Evolutionary conservation across 2,888 invertebrate genomes (phyloP).

Genomic region (Chymomyza fuscimana): DNA sequence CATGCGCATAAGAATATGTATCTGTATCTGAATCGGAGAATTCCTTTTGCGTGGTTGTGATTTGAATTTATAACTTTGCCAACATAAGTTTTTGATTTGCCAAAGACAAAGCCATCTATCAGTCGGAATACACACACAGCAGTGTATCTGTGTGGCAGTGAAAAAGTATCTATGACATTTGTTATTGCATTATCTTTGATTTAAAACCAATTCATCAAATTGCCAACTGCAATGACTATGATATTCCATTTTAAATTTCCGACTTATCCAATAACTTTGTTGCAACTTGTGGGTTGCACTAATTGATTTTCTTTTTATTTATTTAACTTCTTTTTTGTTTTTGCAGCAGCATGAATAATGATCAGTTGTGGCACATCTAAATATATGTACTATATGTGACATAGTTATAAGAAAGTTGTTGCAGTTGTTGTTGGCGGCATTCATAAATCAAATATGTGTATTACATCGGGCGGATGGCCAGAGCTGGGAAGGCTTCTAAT

Average conservation of each 20-base stretch:
- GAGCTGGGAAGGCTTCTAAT: not conserved
- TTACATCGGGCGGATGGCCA: not conserved
- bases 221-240: slow-evolving; percentile 52
- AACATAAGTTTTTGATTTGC: slow-evolving; percentile 43
- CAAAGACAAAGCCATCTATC: not conserved
- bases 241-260: not conserved
- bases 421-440: slow-evolving; percentile 50
- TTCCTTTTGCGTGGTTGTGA: slow-evolving; percentile 68
- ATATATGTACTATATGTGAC: not conserved
- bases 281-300: slow-evolving; percentile 63
- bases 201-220: slow-evolving; percentile 73
- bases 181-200: slow-evolving; percentile 72
- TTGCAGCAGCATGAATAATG: slow-evolving; percentile 55
- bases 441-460: slow-evolving; percentile 56
- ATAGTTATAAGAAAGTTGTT: slow-evolving; percentile 33
- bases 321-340: slow-evolving; percentile 17
- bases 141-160: not conserved
- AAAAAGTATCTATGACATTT: slow-evolving; percentile 53
- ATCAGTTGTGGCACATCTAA: slow-evolving; percentile 57
- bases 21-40: slow-evolving; percentile 41
- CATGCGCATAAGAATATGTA: slow-evolving; percentile 25
- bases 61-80: slow-evolving; percentile 71
- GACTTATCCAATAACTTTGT: slow-evolving; percentile 57
- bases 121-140: not conserved
- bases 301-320: slow-evolving; percentile 62